Evolutionary conservation across 30 jellyfish, hydroid and myxozoan genomes (phyloP), one percentile per base, ranked within the genome.

Genomic region (Nemopilema nomurai): DNA sequence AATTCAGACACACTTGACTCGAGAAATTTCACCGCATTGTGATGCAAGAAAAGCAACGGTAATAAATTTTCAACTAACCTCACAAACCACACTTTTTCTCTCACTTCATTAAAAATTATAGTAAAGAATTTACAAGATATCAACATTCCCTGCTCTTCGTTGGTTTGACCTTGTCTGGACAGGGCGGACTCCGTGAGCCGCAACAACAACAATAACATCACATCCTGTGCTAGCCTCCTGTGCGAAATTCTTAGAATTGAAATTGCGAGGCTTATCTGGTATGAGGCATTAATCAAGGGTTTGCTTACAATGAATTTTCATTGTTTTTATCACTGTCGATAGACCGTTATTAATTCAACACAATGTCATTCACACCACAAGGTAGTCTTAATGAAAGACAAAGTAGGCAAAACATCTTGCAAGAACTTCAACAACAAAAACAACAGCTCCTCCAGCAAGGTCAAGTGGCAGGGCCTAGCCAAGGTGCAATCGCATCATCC

Each of bases 321-420:
- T n/a, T n/a, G n/a, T n/a, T n/a, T n/a, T n/a, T n/a, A n/a, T n/a
- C n/a, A n/a, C n/a, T n/a, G n/a, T n/a, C n/a, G n/a, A n/a, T n/a
- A n/a, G n/a, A n/a, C n/a, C n/a, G n/a, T n/a, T n/a, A n/a, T n/a
- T 3, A 13, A 13, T 18, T 67, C 7, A 20, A 49, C 23, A 24
- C 52, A 8, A 84, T 74, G 87, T 77, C 92, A 4, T 26, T 83
- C 1, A 74, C 87, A 32, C 78, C 69, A 1, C 93, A 74, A 66
- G 81, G 82, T n/a, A 50, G 77, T 77, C 70, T 23, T 62, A 19
- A 81, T 21, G 97, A 87, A 28, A 57, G 90, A 66, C 90, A 80
- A 67, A 93, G 89, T 82, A 92, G 98, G 23, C 98, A 93, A 67
- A 93, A 72, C 81, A 93, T 93, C 67, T 73, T 93, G 23, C 97